Evolutionary conservation across 1,140 invertebrate species (phyloP), one percentile per base, ranked within the genome.

Genomic region (Pygmarrhopalites habei): DNA sequence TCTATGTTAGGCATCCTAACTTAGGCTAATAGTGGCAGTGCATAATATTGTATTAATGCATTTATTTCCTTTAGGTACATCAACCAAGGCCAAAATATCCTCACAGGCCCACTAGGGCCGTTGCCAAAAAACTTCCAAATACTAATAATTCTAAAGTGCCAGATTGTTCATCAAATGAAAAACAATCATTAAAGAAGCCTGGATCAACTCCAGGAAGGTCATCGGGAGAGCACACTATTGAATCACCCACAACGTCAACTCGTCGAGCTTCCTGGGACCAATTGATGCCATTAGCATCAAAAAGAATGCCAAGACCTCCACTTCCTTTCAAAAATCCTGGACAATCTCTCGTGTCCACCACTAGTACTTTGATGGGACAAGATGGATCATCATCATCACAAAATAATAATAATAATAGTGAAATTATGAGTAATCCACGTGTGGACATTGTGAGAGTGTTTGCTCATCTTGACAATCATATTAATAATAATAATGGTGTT

Each of bases 71-170:
- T 1, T 52, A 65, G 49, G 41, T 35, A 15, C 62, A 67, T 44
- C 63, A 69, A 59, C 78, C 82, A 7, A 83, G 82, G 67, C 81
- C 82, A 3, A 86, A 86, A 73, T 83, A 86, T 70, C 81, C 81
- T 7, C 83, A 84, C 69, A 80, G 82, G 64, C 72, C 77, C 25
- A 60, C 63, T 29, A 63, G 65, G 67, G 21, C 61, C 5, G 17
- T 53, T 15, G 35, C 49, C 15, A 67, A 67, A 58, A 64, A 67
- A 47, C 43, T 60, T 56, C 47, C 60, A 5, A 21, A 21, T n/a
- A n/a, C n/a, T n/a, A n/a, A n/a, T 28, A 53, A 66, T 21, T 28
- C 64, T 28, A 66, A 66, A 29, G 10, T 63, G 5, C 49, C 60
- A 14, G 61, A 58, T 51, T 39, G 44, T 29, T 12, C 57, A 4